phyloP scores from a whole-genome alignment of 1,140 invertebrate species.

The Saccostrea echinata region DNA sequence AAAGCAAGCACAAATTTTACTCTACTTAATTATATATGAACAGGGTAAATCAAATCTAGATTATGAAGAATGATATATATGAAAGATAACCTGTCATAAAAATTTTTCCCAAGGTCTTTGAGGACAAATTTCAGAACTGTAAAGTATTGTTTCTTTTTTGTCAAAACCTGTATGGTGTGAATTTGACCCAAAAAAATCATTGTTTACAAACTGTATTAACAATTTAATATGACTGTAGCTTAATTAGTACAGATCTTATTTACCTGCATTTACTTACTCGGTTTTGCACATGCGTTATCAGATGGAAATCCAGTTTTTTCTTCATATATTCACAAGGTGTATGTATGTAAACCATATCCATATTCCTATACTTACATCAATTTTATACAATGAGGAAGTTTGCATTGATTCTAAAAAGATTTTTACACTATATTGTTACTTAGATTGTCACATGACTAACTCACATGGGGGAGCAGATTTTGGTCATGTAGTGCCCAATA shows the following conservation, averaged over 20 bases:
- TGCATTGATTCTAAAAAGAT: not conserved
- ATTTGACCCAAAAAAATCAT: not conserved
- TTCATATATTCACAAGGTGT: not conserved
- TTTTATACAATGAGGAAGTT: slow-evolving; percentile 14
- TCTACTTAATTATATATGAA: no score
- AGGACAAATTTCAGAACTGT: not conserved
- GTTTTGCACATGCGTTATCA: not conserved
- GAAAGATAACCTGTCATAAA: no score
- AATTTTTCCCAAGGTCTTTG: no score
- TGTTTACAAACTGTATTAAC: not conserved
- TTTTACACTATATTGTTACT: not conserved
- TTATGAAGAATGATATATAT: no score
- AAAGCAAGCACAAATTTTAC: no score
- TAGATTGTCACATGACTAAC: slow-evolving; percentile 7
- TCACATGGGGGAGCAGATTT: not conserved
- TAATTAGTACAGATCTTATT: not conserved
- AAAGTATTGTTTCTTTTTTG: not conserved
- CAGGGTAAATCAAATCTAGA: no score
- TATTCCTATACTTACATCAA: not conserved
- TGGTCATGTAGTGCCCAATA: slow-evolving; percentile 7
- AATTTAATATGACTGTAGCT: not conserved
- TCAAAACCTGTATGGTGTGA: no score
- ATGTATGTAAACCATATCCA: not conserved
- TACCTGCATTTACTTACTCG: not conserved
- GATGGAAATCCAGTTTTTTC: not conserved